A percentile compares a stretch with the other conserved stretches of the same genome.
phyloP scores from a whole-genome alignment of 2,888 invertebrate genomes.

The Cosmopolites sordidus region DNA sequence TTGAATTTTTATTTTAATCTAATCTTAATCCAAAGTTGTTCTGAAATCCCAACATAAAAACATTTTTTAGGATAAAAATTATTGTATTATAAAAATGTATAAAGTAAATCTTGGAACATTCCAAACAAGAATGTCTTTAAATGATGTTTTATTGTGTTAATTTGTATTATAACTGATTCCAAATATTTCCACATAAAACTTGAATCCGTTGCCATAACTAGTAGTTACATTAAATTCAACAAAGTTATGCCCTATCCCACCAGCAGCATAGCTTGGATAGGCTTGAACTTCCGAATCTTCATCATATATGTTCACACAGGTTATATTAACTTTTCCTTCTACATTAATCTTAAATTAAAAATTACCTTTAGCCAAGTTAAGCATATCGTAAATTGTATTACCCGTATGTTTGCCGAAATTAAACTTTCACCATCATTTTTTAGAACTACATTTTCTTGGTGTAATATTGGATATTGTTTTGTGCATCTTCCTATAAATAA shows the following conservation, averaged over 20 bases:
- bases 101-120: too few relatives aligned
- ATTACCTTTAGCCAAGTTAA: neutral
- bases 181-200: constrained; percentile 49
- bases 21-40: too few relatives aligned
- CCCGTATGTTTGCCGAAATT: constrained; percentile 42
- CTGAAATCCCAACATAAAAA: too few relatives aligned
- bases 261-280: constrained; percentile 41
- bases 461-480: constrained; percentile 38
- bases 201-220: constrained; percentile 49
- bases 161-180: constrained; percentile 35
- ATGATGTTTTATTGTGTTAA: too few relatives aligned
- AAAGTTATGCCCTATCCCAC: constrained; percentile 47
- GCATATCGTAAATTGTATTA: constrained; percentile 26
- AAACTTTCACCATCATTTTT: constrained; percentile 47
- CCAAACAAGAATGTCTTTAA: too few relatives aligned
- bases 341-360: constrained; percentile 40
- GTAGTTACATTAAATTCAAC: constrained; percentile 47
- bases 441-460: constrained; percentile 46
- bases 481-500: constrained; percentile 45
- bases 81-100: too few relatives aligned
- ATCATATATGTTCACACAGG: constrained; percentile 47
- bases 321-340: constrained; percentile 45
- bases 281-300: constrained; percentile 40
- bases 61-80: too few relatives aligned
- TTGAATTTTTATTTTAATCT: too few relatives aligned